Percentiles rank a stretch among this genome's conserved stretches.
Conservation (phyloP, 2,113 vertebrate species). For the Grammomys surdaster region DNA sequence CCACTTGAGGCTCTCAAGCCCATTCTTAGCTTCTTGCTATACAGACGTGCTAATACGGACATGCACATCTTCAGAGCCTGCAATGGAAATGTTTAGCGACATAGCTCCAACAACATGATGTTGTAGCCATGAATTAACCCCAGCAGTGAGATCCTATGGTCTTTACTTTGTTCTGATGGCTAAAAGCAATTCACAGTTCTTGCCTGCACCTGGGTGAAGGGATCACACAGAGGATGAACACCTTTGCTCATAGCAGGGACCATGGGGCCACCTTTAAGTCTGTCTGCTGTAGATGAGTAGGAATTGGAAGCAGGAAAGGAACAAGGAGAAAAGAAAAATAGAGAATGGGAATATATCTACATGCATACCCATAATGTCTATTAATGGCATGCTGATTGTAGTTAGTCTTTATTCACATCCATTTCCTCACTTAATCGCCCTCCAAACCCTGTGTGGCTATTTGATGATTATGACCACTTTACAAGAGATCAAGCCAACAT, state of each 20-base stretch:
- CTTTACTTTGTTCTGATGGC: neutral
- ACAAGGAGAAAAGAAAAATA: neutral
- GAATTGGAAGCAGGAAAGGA: neutral
- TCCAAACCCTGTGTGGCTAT: neutral
- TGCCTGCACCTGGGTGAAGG: neutral
- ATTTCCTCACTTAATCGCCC: slow-evolving; percentile 16
- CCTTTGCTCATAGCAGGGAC: neutral
- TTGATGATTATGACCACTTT: neutral
- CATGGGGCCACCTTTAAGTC: neutral
- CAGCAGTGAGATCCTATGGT: neutral
- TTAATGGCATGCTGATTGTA: neutral
- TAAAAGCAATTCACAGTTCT: slow-evolving; percentile 24
- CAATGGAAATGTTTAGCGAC: neutral
- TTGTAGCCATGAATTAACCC: neutral
- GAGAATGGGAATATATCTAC: neutral
- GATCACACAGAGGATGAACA: neutral
- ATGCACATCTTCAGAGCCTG: slow-evolving; percentile 10
- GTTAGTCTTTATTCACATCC: neutral
- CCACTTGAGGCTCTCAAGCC: neutral
- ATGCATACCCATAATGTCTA: neutral
- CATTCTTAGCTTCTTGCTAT: neutral
- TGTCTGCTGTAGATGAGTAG: neutral
- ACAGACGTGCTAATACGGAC: neutral
- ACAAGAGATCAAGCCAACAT: slow-evolving; percentile 29
- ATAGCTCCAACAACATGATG: neutral